Base-by-base conservation (phyloP, 2,797 vertebrate genomes). In the Peromyscus nudipes region DNA sequence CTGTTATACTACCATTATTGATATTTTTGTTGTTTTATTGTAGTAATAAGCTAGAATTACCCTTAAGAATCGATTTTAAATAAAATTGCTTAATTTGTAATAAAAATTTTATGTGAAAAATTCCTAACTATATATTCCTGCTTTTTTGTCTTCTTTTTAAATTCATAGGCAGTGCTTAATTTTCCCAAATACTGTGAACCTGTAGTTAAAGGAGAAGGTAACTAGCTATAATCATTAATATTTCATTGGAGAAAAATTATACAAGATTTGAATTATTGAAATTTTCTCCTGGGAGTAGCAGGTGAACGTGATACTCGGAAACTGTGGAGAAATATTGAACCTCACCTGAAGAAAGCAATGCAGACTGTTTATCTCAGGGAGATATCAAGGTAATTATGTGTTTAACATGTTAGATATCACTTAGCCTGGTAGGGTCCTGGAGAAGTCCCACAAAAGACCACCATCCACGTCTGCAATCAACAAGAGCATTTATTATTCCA, bases 321-420 rank as follows among this genome's bases (percentile, higher is more conserved):
- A 96, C 99, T 99, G 77, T 99, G 99, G 99, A 99, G 99, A 92
- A 99, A 99, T 96, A 99, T 99, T n/a, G 99, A 99, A 98, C 99
- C 99, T 94, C 99, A 99, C 98, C 96, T 99, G 98, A 99, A 99
- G 98, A 99, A 99, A 97, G 99, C 99, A 96, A 99, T 99, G 99
- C 99, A 99, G 98, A 99, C 99, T 0, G 99, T 99, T 98, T 99
- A 99, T 98, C 99, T 99, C 19, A 98, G 99, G 83, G 99, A 99
- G 98, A 98, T 99, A 98, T 99, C 99, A 98, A 99, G 99, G 99
- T 99, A 98, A 98, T 86, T 16, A 88, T 96, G 77, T 94, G 34
- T 80, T 76, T 79, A 57, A 29, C 27, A 13, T 84, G 25, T 95
- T 86, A 73, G 43, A 21, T 73, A 86, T 73, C 0, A 11, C 55